These are phyloP conservation scores for Circus cinereus DNA, from an alignment of 2,797 vertebrate genomes.

Conservation along the genomic window DNA sequence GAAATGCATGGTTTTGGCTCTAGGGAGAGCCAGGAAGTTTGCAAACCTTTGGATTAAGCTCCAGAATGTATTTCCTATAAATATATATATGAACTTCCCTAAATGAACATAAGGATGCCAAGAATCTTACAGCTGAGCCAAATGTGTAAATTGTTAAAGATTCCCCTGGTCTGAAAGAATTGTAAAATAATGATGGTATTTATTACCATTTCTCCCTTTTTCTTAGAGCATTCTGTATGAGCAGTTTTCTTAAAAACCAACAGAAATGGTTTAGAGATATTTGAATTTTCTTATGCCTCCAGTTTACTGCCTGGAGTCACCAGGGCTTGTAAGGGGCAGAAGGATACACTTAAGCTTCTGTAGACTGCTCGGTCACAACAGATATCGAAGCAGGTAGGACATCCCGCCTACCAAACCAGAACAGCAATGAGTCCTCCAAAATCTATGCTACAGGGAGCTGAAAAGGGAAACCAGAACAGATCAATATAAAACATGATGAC, in stretches of 20 bases:
- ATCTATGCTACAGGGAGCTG: background rate
- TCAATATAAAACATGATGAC: background rate
- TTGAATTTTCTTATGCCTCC: background rate
- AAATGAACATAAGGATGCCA: constrained; percentile 12
- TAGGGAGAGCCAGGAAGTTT: background rate
- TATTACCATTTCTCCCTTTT: background rate
- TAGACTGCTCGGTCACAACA: background rate
- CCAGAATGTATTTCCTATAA: constrained; percentile 40
- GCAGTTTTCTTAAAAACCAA: background rate
- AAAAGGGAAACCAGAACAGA: background rate
- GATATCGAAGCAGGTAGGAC: background rate
- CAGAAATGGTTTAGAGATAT: background rate
- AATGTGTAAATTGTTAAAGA: background rate
- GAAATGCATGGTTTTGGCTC: background rate
- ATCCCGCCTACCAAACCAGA: background rate
- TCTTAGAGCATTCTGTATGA: background rate
- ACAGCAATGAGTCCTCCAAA: background rate
- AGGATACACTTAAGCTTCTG: background rate
- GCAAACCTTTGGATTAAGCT: constrained; percentile 31
- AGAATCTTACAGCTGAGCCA: background rate
- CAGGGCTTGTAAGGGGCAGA: rapidly evolving
- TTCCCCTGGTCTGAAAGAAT: background rate
- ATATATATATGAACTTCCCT: background rate
- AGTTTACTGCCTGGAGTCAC: background rate
- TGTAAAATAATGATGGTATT: background rate